These are phyloP conservation scores for Meriones psammophilus DNA, from an alignment of 2,797 vertebrate species.

Conservation along the genomic window DNA sequence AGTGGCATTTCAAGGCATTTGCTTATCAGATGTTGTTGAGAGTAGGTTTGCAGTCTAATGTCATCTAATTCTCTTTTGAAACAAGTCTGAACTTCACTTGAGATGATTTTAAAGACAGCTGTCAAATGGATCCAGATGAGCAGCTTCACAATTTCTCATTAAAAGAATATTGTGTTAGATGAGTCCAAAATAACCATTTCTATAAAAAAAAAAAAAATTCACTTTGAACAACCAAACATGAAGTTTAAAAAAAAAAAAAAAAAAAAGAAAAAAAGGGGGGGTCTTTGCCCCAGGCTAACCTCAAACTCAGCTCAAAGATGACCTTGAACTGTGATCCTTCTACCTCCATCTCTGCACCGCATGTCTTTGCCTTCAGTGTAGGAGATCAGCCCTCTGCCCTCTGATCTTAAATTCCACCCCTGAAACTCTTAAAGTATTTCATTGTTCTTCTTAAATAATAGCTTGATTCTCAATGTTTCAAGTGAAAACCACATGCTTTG, in stretches of 20 bases:
- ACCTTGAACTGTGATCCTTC: neutral
- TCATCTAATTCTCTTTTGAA: conserved; percentile 9
- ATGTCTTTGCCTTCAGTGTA: neutral
- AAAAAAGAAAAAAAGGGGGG: too few species aligned
- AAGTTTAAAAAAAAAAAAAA: neutral
- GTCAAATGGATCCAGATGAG: neutral
- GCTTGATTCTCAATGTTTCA: neutral
- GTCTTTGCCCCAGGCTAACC: neutral
- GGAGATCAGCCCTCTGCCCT: neutral
- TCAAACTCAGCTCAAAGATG: neutral
- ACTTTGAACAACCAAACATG: neutral
- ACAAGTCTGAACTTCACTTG: neutral
- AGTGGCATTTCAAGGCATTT: neutral
- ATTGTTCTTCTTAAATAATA: conserved; percentile 1
- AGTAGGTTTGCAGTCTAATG: neutral
- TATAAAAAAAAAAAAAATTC: conserved; percentile 43
- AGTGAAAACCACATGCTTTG: conserved; percentile 44
- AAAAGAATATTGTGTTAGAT: neutral
- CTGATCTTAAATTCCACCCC: neutral
- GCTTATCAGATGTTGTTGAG: neutral
- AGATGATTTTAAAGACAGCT: neutral
- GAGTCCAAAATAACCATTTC: conserved; percentile 42
- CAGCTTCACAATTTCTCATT: conserved; percentile 35
- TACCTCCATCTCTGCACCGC: neutral
- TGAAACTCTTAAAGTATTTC: neutral